Evolutionary conservation across 2,797 vertebrate species (phyloP).

Genomic region (Sarcoramphus papa): DNA sequence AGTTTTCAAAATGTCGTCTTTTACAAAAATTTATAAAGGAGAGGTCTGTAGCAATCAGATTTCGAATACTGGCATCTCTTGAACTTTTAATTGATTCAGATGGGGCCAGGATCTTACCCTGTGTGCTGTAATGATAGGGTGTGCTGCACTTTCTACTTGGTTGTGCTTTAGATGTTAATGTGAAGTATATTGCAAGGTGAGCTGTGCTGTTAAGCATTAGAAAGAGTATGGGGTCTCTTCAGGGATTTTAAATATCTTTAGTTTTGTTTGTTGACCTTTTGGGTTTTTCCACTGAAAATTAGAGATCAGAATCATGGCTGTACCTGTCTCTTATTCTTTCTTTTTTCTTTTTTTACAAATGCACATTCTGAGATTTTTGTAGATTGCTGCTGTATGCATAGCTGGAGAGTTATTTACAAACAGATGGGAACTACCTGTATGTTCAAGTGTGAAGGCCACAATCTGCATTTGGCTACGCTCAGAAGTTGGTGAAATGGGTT

Average conservation of each 20-base stretch:
- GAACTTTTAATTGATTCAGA: neutral
- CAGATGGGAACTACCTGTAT: neutral
- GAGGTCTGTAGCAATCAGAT: neutral
- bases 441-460: neutral
- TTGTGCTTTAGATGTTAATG: neutral
- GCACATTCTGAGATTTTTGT: neutral
- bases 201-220: conserved; percentile 20
- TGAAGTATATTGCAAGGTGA: neutral
- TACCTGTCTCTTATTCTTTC: neutral
- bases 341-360: neutral
- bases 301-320: neutral
- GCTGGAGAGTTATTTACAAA: neutral
- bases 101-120: neutral
- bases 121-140: neutral
- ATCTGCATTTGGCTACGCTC: neutral
- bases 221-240: conserved; percentile 4
- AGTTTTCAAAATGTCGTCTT: neutral
- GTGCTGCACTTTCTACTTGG: conserved; percentile 12
- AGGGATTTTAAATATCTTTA: conserved; percentile 46
- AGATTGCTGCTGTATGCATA: neutral
- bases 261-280: neutral
- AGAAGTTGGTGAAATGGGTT: neutral
- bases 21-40: neutral
- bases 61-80: neutral
- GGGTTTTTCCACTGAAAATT: neutral